A percentile compares a stretch with the other conserved stretches of the same genome.
Conservation (phyloP, 1,140 invertebrate species). For the Dreissena polymorpha region DNA sequence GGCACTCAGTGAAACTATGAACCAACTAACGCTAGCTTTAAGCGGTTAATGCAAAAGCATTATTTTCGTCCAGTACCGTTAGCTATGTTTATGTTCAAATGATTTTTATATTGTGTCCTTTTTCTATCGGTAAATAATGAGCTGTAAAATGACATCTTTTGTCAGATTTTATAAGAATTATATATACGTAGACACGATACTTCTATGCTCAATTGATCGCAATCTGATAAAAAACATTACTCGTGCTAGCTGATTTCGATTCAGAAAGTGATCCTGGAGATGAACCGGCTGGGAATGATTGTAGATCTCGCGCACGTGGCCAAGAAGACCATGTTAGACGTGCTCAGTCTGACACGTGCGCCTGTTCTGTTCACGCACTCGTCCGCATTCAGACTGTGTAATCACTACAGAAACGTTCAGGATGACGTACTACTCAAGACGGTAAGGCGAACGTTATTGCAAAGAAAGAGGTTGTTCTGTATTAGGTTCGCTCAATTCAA, state of each 20-base stretch:
- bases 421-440: constrained; percentile 88
- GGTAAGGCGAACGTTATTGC: no score
- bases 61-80: no score
- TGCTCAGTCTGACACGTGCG: constrained; percentile 87
- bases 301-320: constrained; percentile 93
- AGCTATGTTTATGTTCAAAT: no score
- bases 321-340: constrained; percentile 84
- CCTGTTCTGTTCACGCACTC: constrained; percentile 95
- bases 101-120: no score
- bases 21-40: no score
- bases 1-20: no score
- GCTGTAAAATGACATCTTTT: no score
- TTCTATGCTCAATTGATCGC: neutral
- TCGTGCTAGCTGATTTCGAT: neutral
- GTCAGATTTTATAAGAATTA: no score
- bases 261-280: constrained; percentile 81
- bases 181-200: neutral
- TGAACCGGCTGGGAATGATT: constrained; percentile 88
- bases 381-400: constrained; percentile 90
- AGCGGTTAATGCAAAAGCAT: no score
- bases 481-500: no score
- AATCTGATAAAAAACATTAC: neutral
- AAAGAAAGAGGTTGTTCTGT: no score
- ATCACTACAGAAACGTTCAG: constrained; percentile 91
- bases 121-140: no score